Base-by-base conservation (phyloP, 2,888 invertebrate genomes). In the Stenodema calcarata region DNA sequence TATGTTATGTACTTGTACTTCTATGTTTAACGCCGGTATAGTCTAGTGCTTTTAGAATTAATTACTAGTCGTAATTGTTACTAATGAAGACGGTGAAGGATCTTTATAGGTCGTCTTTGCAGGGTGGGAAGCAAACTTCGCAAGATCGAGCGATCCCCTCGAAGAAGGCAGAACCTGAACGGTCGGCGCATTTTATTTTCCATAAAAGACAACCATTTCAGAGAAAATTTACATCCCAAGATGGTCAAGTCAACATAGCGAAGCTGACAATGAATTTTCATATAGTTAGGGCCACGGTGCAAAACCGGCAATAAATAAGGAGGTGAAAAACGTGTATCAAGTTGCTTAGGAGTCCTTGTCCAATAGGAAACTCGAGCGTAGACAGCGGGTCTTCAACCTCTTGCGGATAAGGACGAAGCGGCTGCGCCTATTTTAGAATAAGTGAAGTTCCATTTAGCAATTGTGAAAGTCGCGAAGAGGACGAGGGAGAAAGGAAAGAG, bases 371-470 rank as follows among this genome's bases (percentile, higher is more conserved):
- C 62, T 62, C 62, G 62, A 62, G 62, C 47, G 47, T 12, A 27
- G 54, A 54, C 12, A 23, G 62, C 62, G 62, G 62, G 62, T 62
- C 62, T 62, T 62, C 62, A 62, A 62, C 62, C 62, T 62, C 62
- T 62, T 27, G 62, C 62, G 9, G 62, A 62, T 62, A 62, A 62
- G 62, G 62, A 62, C 62, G 23, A 27, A 62, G 27, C 62, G 23
- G 12, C 62, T 62, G 62, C 62, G 62, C 23, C 62, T 62, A 62
- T 73, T 41, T 41, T 73, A n/a, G 35, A 70, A 73, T 35, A 73
- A n/a, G n/a, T n/a, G n/a, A 73, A 73, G n/a, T 73, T 73, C 73
- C 73, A 73, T 73, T 73, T 73, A 73, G 73, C 35, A 73, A 35
- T 35, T 73, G 73, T 35, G 73, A 73, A 73, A 30, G 35, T 73